phyloP scores from a whole-genome alignment of 2,113 vertebrate genomes.

The Ceuthmochares aereus region DNA sequence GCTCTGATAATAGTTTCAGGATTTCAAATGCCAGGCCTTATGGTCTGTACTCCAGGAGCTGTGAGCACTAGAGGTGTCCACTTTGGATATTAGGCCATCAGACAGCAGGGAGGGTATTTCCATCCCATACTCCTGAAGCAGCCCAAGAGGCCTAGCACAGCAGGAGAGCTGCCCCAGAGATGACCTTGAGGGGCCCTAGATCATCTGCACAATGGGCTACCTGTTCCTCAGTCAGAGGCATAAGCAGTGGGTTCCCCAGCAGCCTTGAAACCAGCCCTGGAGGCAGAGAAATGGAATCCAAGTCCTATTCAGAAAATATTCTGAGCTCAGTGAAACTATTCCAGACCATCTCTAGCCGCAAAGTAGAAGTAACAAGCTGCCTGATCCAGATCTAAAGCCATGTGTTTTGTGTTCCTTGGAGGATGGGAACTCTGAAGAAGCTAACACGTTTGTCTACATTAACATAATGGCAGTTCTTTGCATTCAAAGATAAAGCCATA shows the following conservation, averaged over 20 bases:
- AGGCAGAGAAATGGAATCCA: background rate
- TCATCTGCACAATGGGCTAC: accelerated
- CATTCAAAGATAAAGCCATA: background rate
- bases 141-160: background rate
- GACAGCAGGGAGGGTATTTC: background rate
- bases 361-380: background rate
- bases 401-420: background rate
- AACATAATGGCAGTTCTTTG: background rate
- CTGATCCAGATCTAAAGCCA: background rate
- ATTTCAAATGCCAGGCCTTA: background rate
- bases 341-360: background rate
- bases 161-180: background rate
- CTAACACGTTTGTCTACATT: background rate
- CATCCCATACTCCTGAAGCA: background rate
- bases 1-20: background rate
- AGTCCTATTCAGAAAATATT: background rate
- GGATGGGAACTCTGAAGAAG: background rate
- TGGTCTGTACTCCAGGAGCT: background rate
- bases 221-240: background rate
- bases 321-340: background rate
- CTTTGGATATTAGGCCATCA: background rate
- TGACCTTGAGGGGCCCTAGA: accelerated
- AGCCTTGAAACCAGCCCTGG: background rate
- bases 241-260: background rate
- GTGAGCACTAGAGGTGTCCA: background rate